phyloP scores from a whole-genome alignment of 1,140 invertebrate genomes.

The Drosophila sp. region DNA sequence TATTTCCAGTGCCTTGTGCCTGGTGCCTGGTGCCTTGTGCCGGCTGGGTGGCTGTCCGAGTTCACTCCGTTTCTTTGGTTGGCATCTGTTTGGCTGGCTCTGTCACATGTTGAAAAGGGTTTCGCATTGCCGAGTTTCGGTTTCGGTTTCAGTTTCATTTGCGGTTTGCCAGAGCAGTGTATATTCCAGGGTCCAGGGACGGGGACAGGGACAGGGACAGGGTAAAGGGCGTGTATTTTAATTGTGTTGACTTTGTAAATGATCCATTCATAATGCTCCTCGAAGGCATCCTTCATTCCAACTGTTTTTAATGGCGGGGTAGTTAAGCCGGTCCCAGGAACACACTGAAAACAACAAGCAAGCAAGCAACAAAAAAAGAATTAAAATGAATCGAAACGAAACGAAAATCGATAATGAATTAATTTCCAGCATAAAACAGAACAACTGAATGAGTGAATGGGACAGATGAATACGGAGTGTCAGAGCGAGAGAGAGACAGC shows the following conservation, averaged over 20 bases:
- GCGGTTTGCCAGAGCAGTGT: constrained; percentile 20
- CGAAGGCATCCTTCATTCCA: constrained; percentile 49
- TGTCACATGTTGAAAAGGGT: constrained; percentile 55
- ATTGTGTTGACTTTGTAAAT: constrained; percentile 79
- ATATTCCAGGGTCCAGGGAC: not conserved
- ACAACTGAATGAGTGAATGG: not conserved
- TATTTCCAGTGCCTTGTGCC: constrained; percentile 29
- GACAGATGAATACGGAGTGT: constrained; percentile 40
- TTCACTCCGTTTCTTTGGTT: not conserved
- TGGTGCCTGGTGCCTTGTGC: constrained; percentile 14
- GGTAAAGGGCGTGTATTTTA: constrained; percentile 55
- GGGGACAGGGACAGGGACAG: not conserved
- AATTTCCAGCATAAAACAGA: constrained; percentile 46
- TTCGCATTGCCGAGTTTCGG: constrained; percentile 31
- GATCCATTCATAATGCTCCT: constrained; percentile 73
- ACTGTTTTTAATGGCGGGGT: constrained; percentile 57
- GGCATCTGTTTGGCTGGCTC: constrained; percentile 20
- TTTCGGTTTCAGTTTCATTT: constrained; percentile 24
- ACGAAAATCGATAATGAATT: constrained; percentile 77
- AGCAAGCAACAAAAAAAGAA: constrained; percentile 4
- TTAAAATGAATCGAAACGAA: constrained; percentile 57
- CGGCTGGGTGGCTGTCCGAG: constrained; percentile 7
- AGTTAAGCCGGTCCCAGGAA: constrained; percentile 46
- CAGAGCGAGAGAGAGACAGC: not conserved
- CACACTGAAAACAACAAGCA: constrained; percentile 4